Evolutionary conservation across 2,888 invertebrate genomes (phyloP).

Genomic region (Patella ulyssiponensis): DNA sequence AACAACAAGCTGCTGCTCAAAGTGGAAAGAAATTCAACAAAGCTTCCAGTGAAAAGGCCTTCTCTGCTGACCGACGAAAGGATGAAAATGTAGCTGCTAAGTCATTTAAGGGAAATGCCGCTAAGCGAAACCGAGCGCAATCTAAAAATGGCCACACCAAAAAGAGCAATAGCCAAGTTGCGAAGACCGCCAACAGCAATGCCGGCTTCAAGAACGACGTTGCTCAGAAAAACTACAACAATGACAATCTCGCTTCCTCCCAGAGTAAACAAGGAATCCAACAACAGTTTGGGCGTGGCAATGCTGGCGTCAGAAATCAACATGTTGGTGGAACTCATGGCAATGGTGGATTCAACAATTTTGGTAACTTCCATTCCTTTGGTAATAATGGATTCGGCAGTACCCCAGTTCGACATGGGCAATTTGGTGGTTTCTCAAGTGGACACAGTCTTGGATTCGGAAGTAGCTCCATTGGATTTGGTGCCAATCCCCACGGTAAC

Average conservation of each 20-base stretch:
- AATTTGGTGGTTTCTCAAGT: neutral
- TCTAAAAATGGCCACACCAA: neutral
- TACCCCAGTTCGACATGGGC: neutral
- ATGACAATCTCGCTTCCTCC: slow-evolving; percentile 22
- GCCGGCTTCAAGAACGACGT: slow-evolving; percentile 22
- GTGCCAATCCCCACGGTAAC: neutral
- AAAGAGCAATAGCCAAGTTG: neutral
- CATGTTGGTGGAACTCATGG: slow-evolving; percentile 5
- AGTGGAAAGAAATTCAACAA: slow-evolving; percentile 6
- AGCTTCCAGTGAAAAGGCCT: neutral
- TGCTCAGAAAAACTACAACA: slow-evolving; percentile 18
- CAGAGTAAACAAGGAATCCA: slow-evolving; percentile 22
- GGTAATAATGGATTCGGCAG: slow-evolving; percentile 6
- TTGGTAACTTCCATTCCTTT: neutral
- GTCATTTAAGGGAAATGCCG: neutral
- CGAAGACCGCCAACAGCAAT: neutral
- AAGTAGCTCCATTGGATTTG: neutral
- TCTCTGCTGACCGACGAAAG: slow-evolving; percentile 10
- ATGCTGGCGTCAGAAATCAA: neutral
- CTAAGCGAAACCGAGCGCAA: neutral
- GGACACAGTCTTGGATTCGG: neutral
- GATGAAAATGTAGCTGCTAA: neutral
- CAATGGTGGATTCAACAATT: slow-evolving; percentile 15
- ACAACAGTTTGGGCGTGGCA: slow-evolving; percentile 18
- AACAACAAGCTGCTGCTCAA: slow-evolving; percentile 27